Evolutionary conservation across 2,113 vertebrate species (phyloP).

Genomic region (Tragelaphus scriptus): DNA sequence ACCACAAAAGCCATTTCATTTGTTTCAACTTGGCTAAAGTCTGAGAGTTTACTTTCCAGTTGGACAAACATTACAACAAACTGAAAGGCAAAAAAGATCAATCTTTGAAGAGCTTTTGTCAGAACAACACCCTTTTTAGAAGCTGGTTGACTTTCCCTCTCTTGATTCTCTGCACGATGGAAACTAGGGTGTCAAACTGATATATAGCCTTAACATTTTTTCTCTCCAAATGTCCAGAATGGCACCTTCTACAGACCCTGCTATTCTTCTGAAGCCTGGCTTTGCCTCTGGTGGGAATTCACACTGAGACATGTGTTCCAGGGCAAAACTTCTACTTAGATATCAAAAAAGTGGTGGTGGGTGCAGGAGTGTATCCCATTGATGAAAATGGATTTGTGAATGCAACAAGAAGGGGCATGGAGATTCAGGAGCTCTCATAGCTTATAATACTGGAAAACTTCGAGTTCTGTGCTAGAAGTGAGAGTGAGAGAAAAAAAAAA

Average conservation of each 20-base stretch:
- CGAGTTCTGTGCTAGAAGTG: slow-evolving; percentile 45
- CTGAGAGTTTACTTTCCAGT: slow-evolving; percentile 45
- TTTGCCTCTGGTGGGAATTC: slow-evolving; percentile 38
- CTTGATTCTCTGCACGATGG: slow-evolving; percentile 40
- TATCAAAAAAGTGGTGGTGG: not conserved
- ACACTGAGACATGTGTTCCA: not conserved
- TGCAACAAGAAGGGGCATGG: not conserved
- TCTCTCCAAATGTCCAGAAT: not conserved
- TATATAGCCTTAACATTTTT: not conserved
- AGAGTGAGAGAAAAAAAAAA: slow-evolving; percentile 33
- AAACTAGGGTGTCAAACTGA: slow-evolving; percentile 41
- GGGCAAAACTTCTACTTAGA: slow-evolving; percentile 35
- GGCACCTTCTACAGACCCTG: slow-evolving; percentile 11
- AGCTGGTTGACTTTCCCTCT: not conserved
- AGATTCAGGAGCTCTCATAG: slow-evolving; percentile 24
- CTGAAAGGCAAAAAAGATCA: slow-evolving; percentile 41
- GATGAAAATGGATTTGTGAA: slow-evolving; percentile 46
- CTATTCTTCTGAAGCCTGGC: not conserved
- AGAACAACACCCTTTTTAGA: not conserved
- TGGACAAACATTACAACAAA: slow-evolving; percentile 60
- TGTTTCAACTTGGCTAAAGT: slow-evolving; percentile 64
- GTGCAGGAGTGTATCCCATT: not conserved
- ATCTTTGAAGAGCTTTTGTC: slow-evolving; percentile 31
- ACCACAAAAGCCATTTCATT: slow-evolving; percentile 56
- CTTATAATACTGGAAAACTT: slow-evolving; percentile 43